Evolutionary conservation across 2,797 vertebrate genomes (phyloP), one percentile per base, ranked within the genome.

Genomic region (Chromis chromis): DNA sequence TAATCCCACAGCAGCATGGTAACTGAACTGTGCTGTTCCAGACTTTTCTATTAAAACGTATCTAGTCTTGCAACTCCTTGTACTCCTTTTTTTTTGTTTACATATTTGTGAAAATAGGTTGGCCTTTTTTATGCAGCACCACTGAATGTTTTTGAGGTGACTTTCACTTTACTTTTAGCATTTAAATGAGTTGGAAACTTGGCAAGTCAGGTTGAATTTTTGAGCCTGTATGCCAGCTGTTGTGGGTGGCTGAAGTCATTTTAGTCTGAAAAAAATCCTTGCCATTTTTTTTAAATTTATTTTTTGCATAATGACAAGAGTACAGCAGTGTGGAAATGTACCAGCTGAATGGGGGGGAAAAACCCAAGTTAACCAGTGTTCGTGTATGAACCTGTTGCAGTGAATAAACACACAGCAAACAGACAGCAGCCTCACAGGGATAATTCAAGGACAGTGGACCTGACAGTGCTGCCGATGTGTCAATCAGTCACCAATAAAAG

Each of bases 331-430:
- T 33, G 1, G 17, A 19, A 25, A 12, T 24, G 28, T 54, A 7
- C 40, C 27, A 3, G n/a, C 52, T 42, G 40, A 16, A 17, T 17
- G 14, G 40, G 13, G 14, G 40, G 16, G 7, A 14, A 42, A 42
- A 42, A 39, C 14, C 3, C 4, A 16, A 42, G 40, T 16, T 42
- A 31, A 31, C 31, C 13, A 42, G 14, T 8, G 31, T 31, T 31
- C 1, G 1, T 31, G 9, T 16, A 16, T 14, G 40, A 42, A 78
- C 48, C 27, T 50, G 31, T 17, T 1, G 7, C n/a, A 3, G 39
- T 68, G 44, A 80, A 59, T 77, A 58, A 56, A 80, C 14, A 73
- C 22, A 72, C 0, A 36, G 70, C 42, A 80, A 82, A 83, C 59
- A 79, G n/a, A 40, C 19, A 56, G 42, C 44, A 74, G 3, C 67